Base-by-base conservation (phyloP, 2,113 vertebrate genomes). In the Barnardius zonarius region DNA sequence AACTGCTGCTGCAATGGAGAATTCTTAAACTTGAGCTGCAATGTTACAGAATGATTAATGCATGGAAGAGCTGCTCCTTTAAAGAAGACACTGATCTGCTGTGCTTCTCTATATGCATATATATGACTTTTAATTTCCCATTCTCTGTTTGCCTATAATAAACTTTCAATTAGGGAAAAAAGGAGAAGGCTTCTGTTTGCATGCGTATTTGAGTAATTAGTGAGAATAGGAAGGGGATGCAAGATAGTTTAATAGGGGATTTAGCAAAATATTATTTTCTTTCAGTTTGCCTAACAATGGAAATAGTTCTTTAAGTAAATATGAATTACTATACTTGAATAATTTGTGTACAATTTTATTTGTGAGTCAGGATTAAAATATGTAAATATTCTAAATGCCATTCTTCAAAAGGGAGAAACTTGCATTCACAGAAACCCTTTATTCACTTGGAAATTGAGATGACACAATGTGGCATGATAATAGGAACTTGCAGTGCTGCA, bases 101-200 rank as follows among this genome's bases (percentile, higher is more conserved):
- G 25, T 89, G 64, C 18, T 86, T 95, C 91, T 74, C 51, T 78
- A 83, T 35, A n/a, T 81, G 79, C 82, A 94, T 96, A 93, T 74
- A 94, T 79, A 93, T 88, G 89, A 48, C 86, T 84, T 92, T 81
- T 92, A 90, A 97, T 97, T 97, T 90, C n/a, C 62, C 63, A 67
- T 16, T 92, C 66, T 97, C 89, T 93, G 79, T 90, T 97, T 98
- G 92, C 64, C 35, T 92, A 86, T 83, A 97, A 94, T 91, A 93
- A 94, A 97, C 95, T 95, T 96, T 97, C 96, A 95, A 97, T 96
- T 97, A 95, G 87, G 89, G 41, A 57, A 90, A 90, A 61, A 81
- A 11, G 43, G 63, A 92, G 62, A 95, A 96, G 91, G 67, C 33
- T 95, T 91, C 81, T 97, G 63, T 96, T 96, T 97, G 95, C 73